These are phyloP conservation scores for Mantis religiosa DNA, from an alignment of 2,888 invertebrate species.

Conservation along the genomic window DNA sequence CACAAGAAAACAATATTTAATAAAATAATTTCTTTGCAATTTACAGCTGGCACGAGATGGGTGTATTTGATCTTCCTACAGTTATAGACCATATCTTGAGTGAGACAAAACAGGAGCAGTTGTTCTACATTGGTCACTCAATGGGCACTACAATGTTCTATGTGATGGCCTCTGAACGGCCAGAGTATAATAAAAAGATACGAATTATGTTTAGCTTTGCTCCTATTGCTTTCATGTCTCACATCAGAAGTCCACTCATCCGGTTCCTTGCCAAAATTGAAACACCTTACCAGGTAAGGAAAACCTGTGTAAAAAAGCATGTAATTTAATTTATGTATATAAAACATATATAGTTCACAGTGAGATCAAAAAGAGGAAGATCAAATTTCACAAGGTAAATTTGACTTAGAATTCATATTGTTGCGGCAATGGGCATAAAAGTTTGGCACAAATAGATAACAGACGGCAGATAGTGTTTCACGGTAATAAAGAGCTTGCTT, in stretches of 20 bases:
- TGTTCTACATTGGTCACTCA: conserved; percentile 54
- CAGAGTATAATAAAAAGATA: conserved; percentile 64
- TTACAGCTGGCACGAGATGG: conserved; percentile 78
- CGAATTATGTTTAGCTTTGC: conserved; percentile 63
- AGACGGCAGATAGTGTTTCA: too few species aligned
- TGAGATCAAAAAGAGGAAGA: too few species aligned
- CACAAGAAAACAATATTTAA: too few species aligned
- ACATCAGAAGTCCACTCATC: conserved; percentile 13
- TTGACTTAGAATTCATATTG: too few species aligned
- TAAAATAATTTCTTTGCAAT: not conserved
- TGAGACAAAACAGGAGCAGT: conserved; percentile 41
- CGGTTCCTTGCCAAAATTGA: not conserved
- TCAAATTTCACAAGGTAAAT: too few species aligned
- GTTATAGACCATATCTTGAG: conserved; percentile 65
- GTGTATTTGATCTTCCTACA: conserved; percentile 70
- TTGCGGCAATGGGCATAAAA: too few species aligned
- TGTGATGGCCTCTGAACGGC: conserved; percentile 60
- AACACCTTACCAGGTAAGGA: not conserved
- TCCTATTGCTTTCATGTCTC: conserved; percentile 56
- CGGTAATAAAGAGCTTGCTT: too few species aligned
- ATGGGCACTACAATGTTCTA: conserved; percentile 67
- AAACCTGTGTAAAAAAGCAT: too few species aligned
- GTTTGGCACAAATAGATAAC: too few species aligned
- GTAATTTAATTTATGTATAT: too few species aligned
- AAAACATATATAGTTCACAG: too few species aligned